Conservation (phyloP, 1,140 invertebrate genomes). For the Heliconius eleuchia region DNA sequence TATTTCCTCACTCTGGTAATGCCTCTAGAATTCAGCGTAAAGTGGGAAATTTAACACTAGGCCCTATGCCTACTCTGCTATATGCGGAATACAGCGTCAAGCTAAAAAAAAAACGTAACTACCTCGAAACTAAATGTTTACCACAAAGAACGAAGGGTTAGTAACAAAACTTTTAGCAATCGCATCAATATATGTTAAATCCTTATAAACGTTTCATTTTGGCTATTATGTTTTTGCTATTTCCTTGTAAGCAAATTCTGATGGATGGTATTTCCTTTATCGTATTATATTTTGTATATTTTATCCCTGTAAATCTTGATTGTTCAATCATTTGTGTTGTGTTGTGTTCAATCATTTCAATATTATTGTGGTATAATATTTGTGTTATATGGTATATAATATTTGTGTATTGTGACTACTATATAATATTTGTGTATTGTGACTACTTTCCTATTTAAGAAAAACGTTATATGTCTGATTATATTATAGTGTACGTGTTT, state of each 20-base stretch:
- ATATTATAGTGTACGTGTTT: no score
- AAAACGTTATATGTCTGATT: no score
- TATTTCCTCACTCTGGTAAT: no score
- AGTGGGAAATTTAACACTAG: neutral
- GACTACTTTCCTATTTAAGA: no score
- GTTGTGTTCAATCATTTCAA: neutral
- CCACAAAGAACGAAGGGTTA: neutral
- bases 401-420: no score
- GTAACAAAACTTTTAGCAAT: neutral
- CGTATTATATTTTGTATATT: neutral
- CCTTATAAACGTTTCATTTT: neutral
- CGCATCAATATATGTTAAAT: neutral
- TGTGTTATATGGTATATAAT: neutral
- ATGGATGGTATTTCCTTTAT: neutral
- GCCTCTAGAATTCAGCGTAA: no score
- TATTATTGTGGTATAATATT: neutral
- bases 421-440: neutral
- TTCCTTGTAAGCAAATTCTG: constrained; percentile 2
- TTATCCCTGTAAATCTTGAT: neutral
- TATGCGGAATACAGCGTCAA: neutral
- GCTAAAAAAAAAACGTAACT: no score
- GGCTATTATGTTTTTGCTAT: constrained; percentile 3
- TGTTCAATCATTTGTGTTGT: neutral
- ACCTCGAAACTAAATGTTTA: no score
- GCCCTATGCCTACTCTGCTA: no score